Conservation (phyloP, 2,888 invertebrate genomes). For the Lasioglossum figueresi region DNA sequence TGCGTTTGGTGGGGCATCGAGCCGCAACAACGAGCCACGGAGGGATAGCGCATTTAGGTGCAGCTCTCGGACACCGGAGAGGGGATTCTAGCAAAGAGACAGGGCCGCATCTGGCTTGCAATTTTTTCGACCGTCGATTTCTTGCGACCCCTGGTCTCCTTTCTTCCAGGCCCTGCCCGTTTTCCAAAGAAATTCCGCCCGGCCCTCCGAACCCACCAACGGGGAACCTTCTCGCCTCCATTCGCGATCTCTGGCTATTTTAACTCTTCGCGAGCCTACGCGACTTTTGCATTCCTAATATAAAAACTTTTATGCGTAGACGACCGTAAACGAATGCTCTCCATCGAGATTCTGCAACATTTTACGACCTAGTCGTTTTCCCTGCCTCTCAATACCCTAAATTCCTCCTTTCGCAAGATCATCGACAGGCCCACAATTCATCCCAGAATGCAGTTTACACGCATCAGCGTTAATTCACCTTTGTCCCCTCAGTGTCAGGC, state of each 20-base stretch:
- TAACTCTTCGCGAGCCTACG: not conserved
- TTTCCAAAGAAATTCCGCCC: slow-evolving; percentile 38
- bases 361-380: too few species aligned
- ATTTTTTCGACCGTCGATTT: slow-evolving; percentile 55
- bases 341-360: too few species aligned
- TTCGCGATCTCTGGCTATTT: not conserved
- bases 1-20: slow-evolving; percentile 74
- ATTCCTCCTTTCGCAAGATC: not conserved
- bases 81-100: slow-evolving; percentile 82
- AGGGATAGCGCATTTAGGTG: slow-evolving; percentile 82
- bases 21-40: slow-evolving; percentile 71
- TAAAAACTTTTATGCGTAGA: not conserved
- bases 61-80: slow-evolving; percentile 72
- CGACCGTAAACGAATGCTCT: too few species aligned
- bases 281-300: not conserved
- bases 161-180: slow-evolving; percentile 22
- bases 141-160: slow-evolving; percentile 35
- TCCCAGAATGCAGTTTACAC: not conserved
- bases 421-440: too few species aligned
- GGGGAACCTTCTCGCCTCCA: not conserved
- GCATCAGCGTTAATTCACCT: not conserved
- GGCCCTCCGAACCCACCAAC: not conserved
- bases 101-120: slow-evolving; percentile 80
- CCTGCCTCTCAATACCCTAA: not conserved
- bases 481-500: not conserved